Percentiles rank a stretch among this genome's conserved stretches.
These are phyloP conservation scores for Lasius fuliginosus DNA, from an alignment of 2,888 invertebrate species.

Conservation along the genomic window DNA sequence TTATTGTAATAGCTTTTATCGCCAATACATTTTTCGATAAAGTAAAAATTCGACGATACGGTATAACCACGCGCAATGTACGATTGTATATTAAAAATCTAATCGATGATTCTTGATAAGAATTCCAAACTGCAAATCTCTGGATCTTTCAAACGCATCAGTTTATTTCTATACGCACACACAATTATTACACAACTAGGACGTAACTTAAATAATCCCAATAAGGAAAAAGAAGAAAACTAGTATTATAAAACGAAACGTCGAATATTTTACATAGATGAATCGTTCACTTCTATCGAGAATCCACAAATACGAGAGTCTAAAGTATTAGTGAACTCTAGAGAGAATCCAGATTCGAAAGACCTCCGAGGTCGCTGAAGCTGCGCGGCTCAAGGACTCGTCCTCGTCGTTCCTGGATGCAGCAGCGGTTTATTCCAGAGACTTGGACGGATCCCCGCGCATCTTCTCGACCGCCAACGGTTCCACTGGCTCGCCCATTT, in stretches of 20 bases:
- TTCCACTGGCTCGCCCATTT: slow-evolving; percentile 70
- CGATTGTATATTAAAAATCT: neutral
- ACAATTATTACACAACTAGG: neutral
- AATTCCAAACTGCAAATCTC: neutral
- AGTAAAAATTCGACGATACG: neutral
- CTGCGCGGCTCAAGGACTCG: slow-evolving; percentile 11
- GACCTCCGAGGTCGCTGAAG: neutral
- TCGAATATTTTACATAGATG: slow-evolving; percentile 19
- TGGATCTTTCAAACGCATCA: neutral
- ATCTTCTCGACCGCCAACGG: slow-evolving; percentile 24
- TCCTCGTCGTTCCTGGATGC: neutral
- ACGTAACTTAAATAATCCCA: neutral
- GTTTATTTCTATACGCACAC: slow-evolving; percentile 34
- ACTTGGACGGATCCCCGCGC: neutral
- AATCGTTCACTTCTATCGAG: neutral
- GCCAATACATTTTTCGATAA: slow-evolving; percentile 10
- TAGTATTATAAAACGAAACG: slow-evolving; percentile 17
- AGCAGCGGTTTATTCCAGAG: neutral
- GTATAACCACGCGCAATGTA: neutral
- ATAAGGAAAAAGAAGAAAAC: neutral
- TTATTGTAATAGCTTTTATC: slow-evolving; percentile 18
- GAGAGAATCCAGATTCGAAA: neutral
- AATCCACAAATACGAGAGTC: neutral
- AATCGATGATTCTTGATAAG: slow-evolving; percentile 12
- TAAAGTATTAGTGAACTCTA: neutral